Conservation (phyloP, 2,888 invertebrate species). For the Microctonus aethiopoides region DNA sequence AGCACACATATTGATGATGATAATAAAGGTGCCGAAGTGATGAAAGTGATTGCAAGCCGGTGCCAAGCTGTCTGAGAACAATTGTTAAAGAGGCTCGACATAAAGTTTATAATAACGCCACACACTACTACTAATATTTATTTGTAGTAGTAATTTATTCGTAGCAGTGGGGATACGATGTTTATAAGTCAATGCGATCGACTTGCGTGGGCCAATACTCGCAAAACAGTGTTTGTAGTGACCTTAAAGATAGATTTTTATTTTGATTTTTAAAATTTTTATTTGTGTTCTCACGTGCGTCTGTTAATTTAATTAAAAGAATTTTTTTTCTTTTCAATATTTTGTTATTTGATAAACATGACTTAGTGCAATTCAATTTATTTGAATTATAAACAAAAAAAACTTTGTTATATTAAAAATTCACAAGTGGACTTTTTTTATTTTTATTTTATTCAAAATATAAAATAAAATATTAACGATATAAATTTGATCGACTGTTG, state of each 20-base stretch:
- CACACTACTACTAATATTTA: slow-evolving; percentile 42
- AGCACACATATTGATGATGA: background rate
- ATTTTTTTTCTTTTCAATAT: background rate
- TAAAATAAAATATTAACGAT: slow-evolving; percentile 44
- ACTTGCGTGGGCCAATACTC: slow-evolving; percentile 61
- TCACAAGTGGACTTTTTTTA: background rate
- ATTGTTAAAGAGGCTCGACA: slow-evolving; percentile 63
- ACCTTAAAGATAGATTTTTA: slow-evolving; percentile 37
- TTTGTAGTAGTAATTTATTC: slow-evolving; percentile 47
- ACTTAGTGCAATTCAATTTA: slow-evolving; percentile 9
- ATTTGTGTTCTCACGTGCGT: background rate
- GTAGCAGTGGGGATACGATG: slow-evolving; percentile 61
- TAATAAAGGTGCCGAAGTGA: slow-evolving; percentile 17
- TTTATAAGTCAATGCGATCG: slow-evolving; percentile 63
- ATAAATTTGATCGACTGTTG: slow-evolving; percentile 46
- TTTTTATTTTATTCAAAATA: too few relatives aligned
- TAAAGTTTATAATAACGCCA: slow-evolving; percentile 41
- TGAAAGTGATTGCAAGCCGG: slow-evolving; percentile 49
- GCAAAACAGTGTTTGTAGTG: slow-evolving; percentile 61
- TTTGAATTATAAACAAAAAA: background rate
- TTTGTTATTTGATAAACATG: slow-evolving; percentile 5
- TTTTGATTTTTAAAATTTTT: background rate
- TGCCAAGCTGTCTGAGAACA: slow-evolving; percentile 63
- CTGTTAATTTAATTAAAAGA: background rate
- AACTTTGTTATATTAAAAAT: background rate